Conservation (phyloP, 2,113 vertebrate genomes). For the Sialia sialis region DNA sequence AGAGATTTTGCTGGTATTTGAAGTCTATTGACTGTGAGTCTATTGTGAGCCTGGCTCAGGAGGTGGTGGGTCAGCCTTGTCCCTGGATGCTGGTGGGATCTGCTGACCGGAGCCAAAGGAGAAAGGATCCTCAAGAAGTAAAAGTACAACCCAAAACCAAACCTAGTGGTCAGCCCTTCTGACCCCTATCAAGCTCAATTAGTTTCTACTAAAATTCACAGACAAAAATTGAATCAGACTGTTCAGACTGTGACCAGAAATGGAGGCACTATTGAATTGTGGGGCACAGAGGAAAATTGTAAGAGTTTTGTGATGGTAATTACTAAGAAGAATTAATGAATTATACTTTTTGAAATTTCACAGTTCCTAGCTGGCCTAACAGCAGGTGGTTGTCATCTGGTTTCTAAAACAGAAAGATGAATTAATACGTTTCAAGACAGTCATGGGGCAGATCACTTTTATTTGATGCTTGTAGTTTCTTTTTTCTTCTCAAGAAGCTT, state of each 20-base stretch:
- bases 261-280: background rate
- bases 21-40: background rate
- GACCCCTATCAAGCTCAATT: background rate
- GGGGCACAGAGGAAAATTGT: background rate
- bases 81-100: background rate
- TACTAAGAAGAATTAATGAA: background rate
- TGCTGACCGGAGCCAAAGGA: background rate
- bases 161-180: background rate
- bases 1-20: background rate
- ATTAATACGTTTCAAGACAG: background rate
- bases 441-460: background rate
- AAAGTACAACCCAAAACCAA: background rate
- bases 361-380: background rate
- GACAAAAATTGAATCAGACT: background rate
- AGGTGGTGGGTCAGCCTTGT: accelerated
- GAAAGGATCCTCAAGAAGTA: background rate
- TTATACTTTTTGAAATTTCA: background rate
- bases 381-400: background rate
- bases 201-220: background rate
- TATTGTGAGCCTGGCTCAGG: background rate
- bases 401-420: background rate
- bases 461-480: background rate
- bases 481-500: background rate
- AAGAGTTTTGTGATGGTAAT: background rate
- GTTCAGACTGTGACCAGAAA: background rate